A percentile compares a stretch with the other conserved stretches of the same genome.
phyloP scores from a whole-genome alignment of 2,888 invertebrate species.

The Dolomedes plantarius region DNA sequence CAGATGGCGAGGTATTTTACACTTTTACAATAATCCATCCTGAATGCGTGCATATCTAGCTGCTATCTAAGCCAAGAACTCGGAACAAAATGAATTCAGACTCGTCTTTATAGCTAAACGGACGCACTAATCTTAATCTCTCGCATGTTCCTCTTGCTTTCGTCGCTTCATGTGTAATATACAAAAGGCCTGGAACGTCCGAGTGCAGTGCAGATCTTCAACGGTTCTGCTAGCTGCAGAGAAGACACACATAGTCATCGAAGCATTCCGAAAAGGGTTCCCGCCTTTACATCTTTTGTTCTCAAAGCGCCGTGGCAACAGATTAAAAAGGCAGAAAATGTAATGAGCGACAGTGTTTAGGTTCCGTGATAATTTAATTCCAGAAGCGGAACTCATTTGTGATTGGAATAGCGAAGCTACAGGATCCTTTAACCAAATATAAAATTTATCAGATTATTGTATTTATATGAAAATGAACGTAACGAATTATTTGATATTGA shows the following conservation, averaged over 20 bases:
- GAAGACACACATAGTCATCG: constrained; percentile 45
- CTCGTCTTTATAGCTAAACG: not conserved
- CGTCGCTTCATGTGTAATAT: not conserved
- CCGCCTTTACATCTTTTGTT: constrained; percentile 14
- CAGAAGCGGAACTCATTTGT: no score
- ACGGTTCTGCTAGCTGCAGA: not conserved
- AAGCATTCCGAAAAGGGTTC: constrained; percentile 28
- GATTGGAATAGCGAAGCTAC: no score
- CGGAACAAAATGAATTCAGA: not conserved
- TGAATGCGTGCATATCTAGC: not conserved
- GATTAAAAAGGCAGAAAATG: not conserved
- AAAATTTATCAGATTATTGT: no score
- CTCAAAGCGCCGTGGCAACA: not conserved
- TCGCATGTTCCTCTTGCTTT: constrained; percentile 6
- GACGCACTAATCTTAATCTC: not conserved
- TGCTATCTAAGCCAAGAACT: not conserved
- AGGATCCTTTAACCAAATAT: no score
- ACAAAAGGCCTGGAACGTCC: not conserved
- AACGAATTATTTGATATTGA: no score
- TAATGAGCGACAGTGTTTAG: constrained; percentile 1
- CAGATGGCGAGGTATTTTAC: not conserved
- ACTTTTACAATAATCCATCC: not conserved
- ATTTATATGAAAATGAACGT: no score
- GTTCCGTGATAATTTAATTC: not conserved
- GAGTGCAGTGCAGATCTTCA: not conserved